Conservation (phyloP, 2,113 vertebrate genomes). For the Pampusana beccarii region DNA sequence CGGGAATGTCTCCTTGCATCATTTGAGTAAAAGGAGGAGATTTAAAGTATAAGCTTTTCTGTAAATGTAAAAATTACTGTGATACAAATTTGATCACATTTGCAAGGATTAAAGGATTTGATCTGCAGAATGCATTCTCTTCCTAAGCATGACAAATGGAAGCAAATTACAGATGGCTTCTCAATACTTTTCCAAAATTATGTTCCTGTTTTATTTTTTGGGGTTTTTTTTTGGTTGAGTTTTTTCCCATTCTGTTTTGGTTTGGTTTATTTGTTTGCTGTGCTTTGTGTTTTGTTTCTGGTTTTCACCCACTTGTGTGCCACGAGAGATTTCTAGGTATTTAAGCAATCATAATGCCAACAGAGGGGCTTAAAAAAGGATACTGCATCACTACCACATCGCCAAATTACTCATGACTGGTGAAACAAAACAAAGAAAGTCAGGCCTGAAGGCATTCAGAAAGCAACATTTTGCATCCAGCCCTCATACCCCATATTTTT, state of each 20-base stretch:
- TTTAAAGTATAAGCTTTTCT: slow-evolving; percentile 30
- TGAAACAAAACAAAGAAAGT: slow-evolving; percentile 35
- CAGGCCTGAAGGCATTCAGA: not conserved
- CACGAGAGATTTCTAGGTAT: slow-evolving; percentile 32
- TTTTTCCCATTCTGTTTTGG: not conserved
- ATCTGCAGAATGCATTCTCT: slow-evolving; percentile 27
- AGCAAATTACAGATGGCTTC: slow-evolving; percentile 43
- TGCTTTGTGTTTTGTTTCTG: not conserved
- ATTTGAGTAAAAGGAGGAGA: not conserved
- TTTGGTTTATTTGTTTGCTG: not conserved
- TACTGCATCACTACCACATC: not conserved
- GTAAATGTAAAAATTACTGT: not conserved
- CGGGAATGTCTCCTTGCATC: not conserved
- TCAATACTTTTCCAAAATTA: slow-evolving; percentile 29
- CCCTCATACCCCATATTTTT: not conserved
- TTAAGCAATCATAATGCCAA: slow-evolving; percentile 31
- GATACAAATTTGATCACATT: slow-evolving; percentile 50
- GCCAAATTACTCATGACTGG: slow-evolving; percentile 32
- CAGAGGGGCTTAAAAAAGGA: not conserved
- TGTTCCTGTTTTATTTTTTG: not conserved
- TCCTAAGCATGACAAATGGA: slow-evolving; percentile 52
- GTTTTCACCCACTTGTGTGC: not conserved
- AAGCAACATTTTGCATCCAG: slow-evolving; percentile 16
- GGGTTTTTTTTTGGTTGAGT: not conserved
- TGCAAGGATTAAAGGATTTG: slow-evolving; percentile 57